A percentile compares a stretch with the other conserved stretches of the same genome.
Conservation (phyloP, 2,113 vertebrate species). For the Chaetura pelagica region DNA sequence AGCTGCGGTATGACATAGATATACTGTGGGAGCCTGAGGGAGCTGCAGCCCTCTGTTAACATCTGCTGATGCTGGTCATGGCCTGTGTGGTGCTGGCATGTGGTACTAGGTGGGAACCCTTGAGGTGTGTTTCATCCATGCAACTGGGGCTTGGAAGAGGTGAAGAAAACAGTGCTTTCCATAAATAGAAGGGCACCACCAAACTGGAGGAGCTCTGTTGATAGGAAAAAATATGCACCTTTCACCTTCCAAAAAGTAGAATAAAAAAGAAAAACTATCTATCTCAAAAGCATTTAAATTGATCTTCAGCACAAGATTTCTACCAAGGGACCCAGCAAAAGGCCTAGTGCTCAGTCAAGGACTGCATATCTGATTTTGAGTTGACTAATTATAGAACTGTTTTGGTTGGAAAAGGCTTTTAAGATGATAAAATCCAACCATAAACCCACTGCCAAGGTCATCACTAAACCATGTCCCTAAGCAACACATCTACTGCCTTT, state of each 20-base stretch:
- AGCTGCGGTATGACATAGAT: neutral
- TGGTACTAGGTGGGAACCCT: neutral
- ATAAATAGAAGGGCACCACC: neutral
- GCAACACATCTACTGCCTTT: no score
- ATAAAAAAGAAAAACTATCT: neutral
- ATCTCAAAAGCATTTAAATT: neutral
- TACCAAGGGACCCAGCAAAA: neutral
- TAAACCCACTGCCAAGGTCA: no score
- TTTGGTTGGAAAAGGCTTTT: no score
- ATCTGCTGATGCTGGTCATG: neutral
- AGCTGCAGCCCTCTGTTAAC: rapidly evolving
- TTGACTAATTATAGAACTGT: neutral
- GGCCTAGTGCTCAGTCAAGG: neutral
- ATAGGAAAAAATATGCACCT: neutral
- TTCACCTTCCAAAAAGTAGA: neutral
- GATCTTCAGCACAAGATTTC: neutral
- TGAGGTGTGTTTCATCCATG: rapidly evolving
- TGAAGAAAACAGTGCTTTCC: neutral
- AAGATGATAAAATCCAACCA: no score
- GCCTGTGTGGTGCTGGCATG: rapidly evolving
- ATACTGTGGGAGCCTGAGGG: rapidly evolving
- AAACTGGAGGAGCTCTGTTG: neutral
- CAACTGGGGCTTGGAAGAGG: neutral
- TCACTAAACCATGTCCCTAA: no score
- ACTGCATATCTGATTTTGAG: neutral